phyloP scores from a whole-genome alignment of 2,888 invertebrate genomes.

The Panorpa germanica region DNA sequence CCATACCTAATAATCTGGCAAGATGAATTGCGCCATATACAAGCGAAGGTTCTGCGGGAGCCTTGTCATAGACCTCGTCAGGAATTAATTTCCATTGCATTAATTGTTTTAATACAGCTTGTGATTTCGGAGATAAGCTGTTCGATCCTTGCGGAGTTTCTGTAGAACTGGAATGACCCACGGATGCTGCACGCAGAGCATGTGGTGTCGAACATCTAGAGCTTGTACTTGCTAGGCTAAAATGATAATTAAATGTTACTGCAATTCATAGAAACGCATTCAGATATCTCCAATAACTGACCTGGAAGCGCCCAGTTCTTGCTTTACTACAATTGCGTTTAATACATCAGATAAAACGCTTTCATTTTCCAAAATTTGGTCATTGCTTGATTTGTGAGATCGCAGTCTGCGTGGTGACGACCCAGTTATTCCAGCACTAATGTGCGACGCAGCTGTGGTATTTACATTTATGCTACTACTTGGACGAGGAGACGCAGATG shows the following conservation, averaged over 20 bases:
- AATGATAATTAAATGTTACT: constrained; percentile 11
- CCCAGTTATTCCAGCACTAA: no score
- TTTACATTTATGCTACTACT: no score
- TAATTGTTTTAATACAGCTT: constrained; percentile 24
- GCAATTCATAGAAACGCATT: no score
- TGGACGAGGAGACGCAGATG: no score
- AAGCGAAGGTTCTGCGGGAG: constrained; percentile 53
- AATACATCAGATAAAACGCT: no score
- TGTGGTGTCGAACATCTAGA: constrained; percentile 31
- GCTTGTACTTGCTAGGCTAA: constrained; percentile 30
- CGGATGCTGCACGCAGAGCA: constrained; percentile 13
- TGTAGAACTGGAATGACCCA: not conserved
- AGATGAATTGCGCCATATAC: constrained; percentile 81
- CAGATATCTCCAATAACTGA: no score
- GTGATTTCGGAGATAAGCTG: constrained; percentile 16
- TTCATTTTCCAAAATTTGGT: no score
- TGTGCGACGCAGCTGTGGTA: no score
- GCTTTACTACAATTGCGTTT: no score
- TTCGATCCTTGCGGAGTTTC: not conserved
- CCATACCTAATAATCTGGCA: constrained; percentile 60
- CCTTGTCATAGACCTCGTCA: constrained; percentile 39
- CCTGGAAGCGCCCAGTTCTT: no score
- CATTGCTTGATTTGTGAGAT: no score
- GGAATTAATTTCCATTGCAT: constrained; percentile 65
- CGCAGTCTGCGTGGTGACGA: no score